Evolutionary conservation across 2,888 invertebrate genomes (phyloP), one percentile per base, ranked within the genome.

Genomic region (Platypus cylindrus): DNA sequence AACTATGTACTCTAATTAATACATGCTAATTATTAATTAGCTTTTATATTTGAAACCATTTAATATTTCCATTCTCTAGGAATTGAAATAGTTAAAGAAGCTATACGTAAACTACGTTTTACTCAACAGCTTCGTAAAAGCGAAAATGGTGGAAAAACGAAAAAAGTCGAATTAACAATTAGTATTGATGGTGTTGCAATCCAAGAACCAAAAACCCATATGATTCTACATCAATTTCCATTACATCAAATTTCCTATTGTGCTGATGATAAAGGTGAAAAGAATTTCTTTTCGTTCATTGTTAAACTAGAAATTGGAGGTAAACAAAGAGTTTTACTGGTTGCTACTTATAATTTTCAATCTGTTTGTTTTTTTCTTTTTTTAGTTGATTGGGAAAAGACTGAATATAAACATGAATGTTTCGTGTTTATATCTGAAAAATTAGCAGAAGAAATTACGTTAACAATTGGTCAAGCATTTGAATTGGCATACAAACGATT

Each of bases 341-440:
- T n/a, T n/a, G n/a, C n/a, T n/a, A n/a, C n/a, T n/a, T n/a, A n/a
- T n/a, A n/a, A n/a, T n/a, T n/a, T n/a, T n/a, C n/a, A n/a, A n/a
- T n/a, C n/a, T n/a, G n/a, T n/a, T n/a, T n/a, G n/a, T n/a, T n/a
- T 18, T 8, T 31, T 2, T 13, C 16, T 36, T 34, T 8, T 37
- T 41, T 26, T 23, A 42, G 42, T 70, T 45, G 66, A n/a, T n/a
- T n/a, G n/a, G n/a, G n/a, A 66, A 40, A 66, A 71, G 42, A 55
- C 55, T 14, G 73, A 75, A 32, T 87, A 90, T 51, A 76, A 75
- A 45, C 95, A 97, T 60, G 84, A 84, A 53, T 97, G 97, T 59
- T 97, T 93, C 63, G 95, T 97, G 12, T 97, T 97, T 58, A 84
- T 93, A 41, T 93, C 93, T 43, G 95, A 95, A 50, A 95, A 95